A percentile compares a stretch with the other conserved stretches of the same genome.
Evolutionary conservation across 2,888 invertebrate genomes (phyloP).

Genomic region (Parascotia fuliginaria): DNA sequence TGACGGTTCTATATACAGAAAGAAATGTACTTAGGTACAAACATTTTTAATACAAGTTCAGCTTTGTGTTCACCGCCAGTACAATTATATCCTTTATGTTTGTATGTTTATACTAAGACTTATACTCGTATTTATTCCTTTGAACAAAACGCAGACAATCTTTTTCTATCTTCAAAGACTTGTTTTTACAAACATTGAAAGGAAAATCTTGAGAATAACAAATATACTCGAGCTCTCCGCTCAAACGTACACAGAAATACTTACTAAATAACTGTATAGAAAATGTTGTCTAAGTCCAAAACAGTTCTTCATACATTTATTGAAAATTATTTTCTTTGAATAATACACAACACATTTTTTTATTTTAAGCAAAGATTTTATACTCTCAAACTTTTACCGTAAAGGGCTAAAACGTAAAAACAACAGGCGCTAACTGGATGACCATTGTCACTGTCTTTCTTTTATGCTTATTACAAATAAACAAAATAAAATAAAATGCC

Average conservation of each 20-base stretch:
- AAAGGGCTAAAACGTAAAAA: too few species aligned
- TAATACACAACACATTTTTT: too few species aligned
- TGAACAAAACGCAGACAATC: conserved; percentile 58
- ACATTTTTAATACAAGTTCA: conserved; percentile 25
- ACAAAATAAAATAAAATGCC: too few species aligned
- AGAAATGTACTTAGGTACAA: conserved; percentile 1
- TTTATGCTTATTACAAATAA: too few species aligned
- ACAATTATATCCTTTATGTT: conserved; percentile 43
- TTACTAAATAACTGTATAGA: too few species aligned
- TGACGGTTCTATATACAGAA: neutral
- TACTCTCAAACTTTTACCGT: too few species aligned
- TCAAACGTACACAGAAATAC: neutral
- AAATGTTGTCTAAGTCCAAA: too few species aligned
- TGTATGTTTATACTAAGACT: conserved; percentile 30
- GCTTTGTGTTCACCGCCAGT: conserved; percentile 39
- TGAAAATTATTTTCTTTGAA: too few species aligned
- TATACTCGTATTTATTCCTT: conserved; percentile 58
- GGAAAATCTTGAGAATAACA: conserved; percentile 31
- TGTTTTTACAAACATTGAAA: conserved; percentile 58
- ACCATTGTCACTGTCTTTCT: too few species aligned
- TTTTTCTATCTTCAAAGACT: conserved; percentile 63
- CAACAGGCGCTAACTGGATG: too few species aligned
- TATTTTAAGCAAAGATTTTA: too few species aligned
- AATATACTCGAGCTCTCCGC: conserved; percentile 1
- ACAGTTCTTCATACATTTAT: too few species aligned